A percentile compares a stretch with the other conserved stretches of the same genome.
Evolutionary conservation across 2,888 invertebrate species (phyloP).

Genomic region (Philopedon plagiatum): DNA sequence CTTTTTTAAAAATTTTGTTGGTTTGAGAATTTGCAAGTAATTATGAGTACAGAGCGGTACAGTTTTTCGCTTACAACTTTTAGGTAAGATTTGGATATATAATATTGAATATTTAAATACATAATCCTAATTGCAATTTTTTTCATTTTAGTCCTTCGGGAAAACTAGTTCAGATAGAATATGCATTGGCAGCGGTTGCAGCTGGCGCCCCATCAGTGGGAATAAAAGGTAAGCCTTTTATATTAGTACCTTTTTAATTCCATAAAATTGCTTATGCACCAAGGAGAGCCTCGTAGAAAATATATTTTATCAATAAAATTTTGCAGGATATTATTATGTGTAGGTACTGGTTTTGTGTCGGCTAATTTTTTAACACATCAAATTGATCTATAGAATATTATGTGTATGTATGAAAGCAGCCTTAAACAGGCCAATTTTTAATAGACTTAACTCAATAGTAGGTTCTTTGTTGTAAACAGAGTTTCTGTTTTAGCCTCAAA

Average conservation of each 20-base stretch:
- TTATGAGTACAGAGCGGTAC: slow-evolving; percentile 95
- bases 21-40: slow-evolving; percentile 62
- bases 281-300: too few relatives aligned
- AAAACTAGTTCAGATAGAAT: slow-evolving; percentile 99
- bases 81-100: slow-evolving; percentile 71
- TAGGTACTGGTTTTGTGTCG: too few relatives aligned
- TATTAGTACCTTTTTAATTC: slow-evolving; percentile 16
- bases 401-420: too few relatives aligned
- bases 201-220: slow-evolving; percentile 99
- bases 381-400: too few relatives aligned
- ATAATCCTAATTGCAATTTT: slow-evolving; percentile 35
- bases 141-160: slow-evolving; percentile 97
- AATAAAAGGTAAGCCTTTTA: slow-evolving; percentile 83
- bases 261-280: too few relatives aligned
- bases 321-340: too few relatives aligned
- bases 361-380: too few relatives aligned
- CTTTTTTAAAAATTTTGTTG: slow-evolving; percentile 27
- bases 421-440: too few relatives aligned
- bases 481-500: slow-evolving; percentile 92
- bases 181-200: slow-evolving; percentile 98
- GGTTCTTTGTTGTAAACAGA: too few relatives aligned
- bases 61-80: slow-evolving; percentile 95
- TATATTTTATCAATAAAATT: too few relatives aligned
- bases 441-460: too few relatives aligned
- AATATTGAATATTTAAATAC: slow-evolving; percentile 3